Evolutionary conservation across 2,113 vertebrate genomes (phyloP).

Genomic region (Shinisaurus crocodilurus): DNA sequence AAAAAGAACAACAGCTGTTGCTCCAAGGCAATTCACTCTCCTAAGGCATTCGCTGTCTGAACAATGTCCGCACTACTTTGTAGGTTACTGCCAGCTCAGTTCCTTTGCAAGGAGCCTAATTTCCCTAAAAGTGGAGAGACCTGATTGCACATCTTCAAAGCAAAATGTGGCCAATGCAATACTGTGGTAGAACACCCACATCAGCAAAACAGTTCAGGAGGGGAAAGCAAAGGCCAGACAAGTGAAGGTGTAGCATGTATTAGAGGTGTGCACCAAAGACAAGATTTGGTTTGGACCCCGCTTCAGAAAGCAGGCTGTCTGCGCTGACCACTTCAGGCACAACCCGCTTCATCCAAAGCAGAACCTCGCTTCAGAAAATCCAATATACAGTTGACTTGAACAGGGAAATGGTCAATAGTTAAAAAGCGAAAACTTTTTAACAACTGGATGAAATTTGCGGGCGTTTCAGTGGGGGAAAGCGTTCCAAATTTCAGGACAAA

Average conservation of each 20-base stretch:
- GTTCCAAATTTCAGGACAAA: not conserved
- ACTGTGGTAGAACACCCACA: not conserved
- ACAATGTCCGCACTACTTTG: not conserved
- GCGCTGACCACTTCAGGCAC: too few relatives aligned
- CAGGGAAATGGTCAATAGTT: not conserved
- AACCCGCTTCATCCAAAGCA: not conserved
- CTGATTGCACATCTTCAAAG: not conserved
- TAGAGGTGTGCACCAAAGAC: too few relatives aligned
- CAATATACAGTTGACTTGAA: not conserved
- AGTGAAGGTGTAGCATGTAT: not conserved
- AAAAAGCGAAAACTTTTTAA: not conserved
- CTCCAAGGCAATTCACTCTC: constrained; percentile 13
- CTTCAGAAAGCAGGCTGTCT: not conserved
- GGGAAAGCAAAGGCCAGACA: not conserved
- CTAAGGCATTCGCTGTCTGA: constrained; percentile 7
- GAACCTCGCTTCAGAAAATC: not conserved
- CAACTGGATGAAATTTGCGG: not conserved
- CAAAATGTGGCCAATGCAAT: not conserved
- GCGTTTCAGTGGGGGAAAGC: not conserved
- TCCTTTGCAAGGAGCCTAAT: not conserved
- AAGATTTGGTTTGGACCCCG: too few relatives aligned
- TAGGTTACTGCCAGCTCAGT: not conserved
- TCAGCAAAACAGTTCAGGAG: not conserved
- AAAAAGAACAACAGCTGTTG: constrained; percentile 20
- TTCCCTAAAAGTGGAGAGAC: not conserved